Conservation (phyloP, 2,888 invertebrate species). For the Scaptomyza polygonia region DNA sequence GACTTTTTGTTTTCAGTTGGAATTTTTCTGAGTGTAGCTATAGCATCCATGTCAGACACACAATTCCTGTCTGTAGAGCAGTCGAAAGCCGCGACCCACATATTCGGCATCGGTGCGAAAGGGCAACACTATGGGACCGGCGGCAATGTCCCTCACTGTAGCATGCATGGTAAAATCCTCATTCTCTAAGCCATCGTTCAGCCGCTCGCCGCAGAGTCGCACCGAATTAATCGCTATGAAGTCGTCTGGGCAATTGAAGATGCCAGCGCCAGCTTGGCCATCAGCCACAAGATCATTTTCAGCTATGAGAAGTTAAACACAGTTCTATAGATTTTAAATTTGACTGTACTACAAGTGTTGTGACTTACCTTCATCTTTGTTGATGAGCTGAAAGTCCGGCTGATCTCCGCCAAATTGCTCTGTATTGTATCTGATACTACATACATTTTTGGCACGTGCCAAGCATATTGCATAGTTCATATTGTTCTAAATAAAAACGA, state of each 20-base stretch:
- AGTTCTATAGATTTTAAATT: not conserved
- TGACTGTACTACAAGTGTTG: not conserved
- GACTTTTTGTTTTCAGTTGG: not conserved
- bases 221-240: conserved; percentile 89
- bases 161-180: conserved; percentile 88
- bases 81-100: conserved; percentile 89
- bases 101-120: conserved; percentile 88
- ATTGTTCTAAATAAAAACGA: conserved; percentile 87
- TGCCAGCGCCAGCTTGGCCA: conserved; percentile 90
- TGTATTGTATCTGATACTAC: conserved; percentile 87
- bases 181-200: conserved; percentile 87
- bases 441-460: conserved; percentile 86
- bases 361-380: conserved; percentile 87
- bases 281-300: conserved; percentile 87
- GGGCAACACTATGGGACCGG: conserved; percentile 89
- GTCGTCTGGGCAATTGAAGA: conserved; percentile 91
- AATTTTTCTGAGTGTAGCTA: not conserved
- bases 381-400: conserved; percentile 88
- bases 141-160: conserved; percentile 88
- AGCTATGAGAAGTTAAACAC: conserved; percentile 83
- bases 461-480: conserved; percentile 91
- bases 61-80: conserved; percentile 89
- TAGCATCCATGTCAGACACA: conserved; percentile 84
- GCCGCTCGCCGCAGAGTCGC: conserved; percentile 89
- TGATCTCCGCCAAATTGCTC: conserved; percentile 84